Percentiles rank a stretch among this genome's conserved stretches.
Conservation (phyloP, 2,888 invertebrate species). For the Ligdia adustata region DNA sequence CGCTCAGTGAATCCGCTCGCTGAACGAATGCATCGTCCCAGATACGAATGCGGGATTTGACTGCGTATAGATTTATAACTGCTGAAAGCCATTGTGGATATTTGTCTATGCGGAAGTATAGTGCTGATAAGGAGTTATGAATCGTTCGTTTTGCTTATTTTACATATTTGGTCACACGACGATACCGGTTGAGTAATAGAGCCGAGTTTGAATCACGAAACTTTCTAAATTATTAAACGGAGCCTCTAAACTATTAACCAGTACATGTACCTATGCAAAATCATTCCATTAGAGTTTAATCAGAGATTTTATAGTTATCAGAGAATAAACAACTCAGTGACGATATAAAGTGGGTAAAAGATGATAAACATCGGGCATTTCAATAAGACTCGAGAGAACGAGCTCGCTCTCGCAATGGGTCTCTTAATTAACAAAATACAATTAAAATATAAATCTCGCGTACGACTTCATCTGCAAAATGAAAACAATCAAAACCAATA, state of each 20-base stretch:
- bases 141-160: conserved; percentile 11
- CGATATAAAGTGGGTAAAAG: no score
- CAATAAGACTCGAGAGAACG: conserved; percentile 28
- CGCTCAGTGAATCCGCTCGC: conserved; percentile 80
- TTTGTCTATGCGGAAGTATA: conserved; percentile 36
- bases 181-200: neutral
- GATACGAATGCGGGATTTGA: conserved; percentile 75
- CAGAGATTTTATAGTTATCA: no score
- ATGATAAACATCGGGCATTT: conserved; percentile 1
- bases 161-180: conserved; percentile 11
- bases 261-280: no score
- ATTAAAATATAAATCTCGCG: conserved; percentile 65
- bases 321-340: conserved; percentile 14
- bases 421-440: conserved; percentile 65
- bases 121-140: conserved; percentile 17
- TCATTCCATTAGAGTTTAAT: no score
- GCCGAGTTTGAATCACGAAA: no score
- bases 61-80: conserved; percentile 60
- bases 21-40: conserved; percentile 82
- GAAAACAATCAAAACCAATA: conserved; percentile 79
- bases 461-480: conserved; percentile 71
- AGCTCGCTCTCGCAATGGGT: conserved; percentile 39
- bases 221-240: no score
- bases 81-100: conserved; percentile 46
- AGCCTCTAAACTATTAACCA: no score